Conservation (phyloP, 2,888 invertebrate genomes). For the Callimorpha dominula region DNA sequence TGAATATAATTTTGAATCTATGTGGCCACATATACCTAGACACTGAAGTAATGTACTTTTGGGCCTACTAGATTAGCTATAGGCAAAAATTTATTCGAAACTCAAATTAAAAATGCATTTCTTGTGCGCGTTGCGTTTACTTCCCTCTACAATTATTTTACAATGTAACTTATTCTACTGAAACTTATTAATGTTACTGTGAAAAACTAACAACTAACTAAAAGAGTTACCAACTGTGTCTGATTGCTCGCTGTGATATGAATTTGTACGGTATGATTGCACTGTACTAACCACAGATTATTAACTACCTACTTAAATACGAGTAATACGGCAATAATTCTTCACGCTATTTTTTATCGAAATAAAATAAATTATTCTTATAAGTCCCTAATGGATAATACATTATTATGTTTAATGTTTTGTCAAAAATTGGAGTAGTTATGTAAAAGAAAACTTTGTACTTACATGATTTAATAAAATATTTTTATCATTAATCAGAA, state of each 20-base stretch:
- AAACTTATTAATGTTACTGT: no score
- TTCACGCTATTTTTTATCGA: neutral
- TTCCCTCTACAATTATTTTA: neutral
- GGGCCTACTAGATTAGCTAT: neutral
- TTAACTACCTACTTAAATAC: neutral
- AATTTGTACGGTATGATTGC: neutral
- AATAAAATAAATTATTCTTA: no score
- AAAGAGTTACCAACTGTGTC: neutral
- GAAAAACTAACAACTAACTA: neutral
- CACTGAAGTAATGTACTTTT: neutral
- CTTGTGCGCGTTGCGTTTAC: neutral
- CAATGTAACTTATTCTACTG: no score
- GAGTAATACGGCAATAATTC: no score
- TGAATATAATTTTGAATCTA: neutral
- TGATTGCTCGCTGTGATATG: no score
- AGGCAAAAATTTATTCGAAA: neutral
- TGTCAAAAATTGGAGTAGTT: no score
- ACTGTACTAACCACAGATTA: neutral
- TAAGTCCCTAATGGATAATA: no score
- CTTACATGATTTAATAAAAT: no score
- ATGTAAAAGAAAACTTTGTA: no score
- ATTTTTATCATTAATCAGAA: no score
- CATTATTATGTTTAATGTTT: no score
- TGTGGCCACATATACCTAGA: neutral
- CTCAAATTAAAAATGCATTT: neutral